Conservation (phyloP, 1,140 invertebrate genomes). For the Stegodyphus mimosarum region DNA sequence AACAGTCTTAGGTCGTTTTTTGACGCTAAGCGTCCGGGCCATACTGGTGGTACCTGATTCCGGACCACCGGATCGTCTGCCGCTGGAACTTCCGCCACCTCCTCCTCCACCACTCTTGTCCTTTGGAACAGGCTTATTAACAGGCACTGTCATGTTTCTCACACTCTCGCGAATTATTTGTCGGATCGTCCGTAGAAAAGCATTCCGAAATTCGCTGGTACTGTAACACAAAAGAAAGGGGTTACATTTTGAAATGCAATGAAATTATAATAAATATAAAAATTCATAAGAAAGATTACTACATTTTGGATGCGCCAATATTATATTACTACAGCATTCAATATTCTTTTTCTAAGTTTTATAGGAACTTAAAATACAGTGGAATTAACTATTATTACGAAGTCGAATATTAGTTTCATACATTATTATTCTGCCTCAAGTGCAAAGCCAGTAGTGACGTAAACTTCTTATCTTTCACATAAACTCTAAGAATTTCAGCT, state of each 20-base stretch:
- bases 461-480: too few species aligned
- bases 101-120: constrained; percentile 22
- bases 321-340: too few species aligned
- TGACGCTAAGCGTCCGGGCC: constrained; percentile 74
- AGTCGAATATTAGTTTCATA: too few species aligned
- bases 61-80: constrained; percentile 90
- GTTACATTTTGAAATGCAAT: not conserved
- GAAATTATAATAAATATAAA: not conserved
- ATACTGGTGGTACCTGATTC: constrained; percentile 72
- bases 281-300: too few species aligned
- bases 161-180: constrained; percentile 96
- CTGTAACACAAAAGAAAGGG: constrained; percentile 70
- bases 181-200: constrained; percentile 94
- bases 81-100: constrained; percentile 79
- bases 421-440: too few species aligned
- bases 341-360: too few species aligned
- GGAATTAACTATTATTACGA: too few species aligned
- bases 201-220: constrained; percentile 93
- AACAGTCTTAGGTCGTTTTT: constrained; percentile 70
- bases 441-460: too few species aligned
- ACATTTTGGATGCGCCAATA: too few species aligned
- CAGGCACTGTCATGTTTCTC: constrained; percentile 92
- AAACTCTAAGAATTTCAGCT: too few species aligned
- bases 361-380: too few species aligned
- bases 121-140: constrained; percentile 47